Conservation (phyloP, 35 echinoderm and acorn worm genomes). For the Patiria miniata region DNA sequence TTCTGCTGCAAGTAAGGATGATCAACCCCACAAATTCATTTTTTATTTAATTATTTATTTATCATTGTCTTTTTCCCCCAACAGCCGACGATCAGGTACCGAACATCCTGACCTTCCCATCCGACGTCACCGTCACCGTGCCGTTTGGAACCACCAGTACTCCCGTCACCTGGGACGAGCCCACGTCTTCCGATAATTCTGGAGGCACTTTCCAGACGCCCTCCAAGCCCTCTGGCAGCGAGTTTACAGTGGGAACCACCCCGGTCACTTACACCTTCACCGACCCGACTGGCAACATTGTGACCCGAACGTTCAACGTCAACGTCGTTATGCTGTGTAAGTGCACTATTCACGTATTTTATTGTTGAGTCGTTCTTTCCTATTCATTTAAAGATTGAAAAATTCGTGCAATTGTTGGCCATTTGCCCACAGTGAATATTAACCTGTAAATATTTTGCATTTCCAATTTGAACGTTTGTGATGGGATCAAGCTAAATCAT, state of each 20-base stretch:
- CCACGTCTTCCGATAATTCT: constrained; percentile 67
- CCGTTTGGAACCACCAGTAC: constrained; percentile 30
- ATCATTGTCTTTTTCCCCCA: not conserved
- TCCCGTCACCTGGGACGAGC: constrained; percentile 51
- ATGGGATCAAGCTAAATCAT: too few species aligned
- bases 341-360: not conserved
- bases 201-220: constrained; percentile 6
- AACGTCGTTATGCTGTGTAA: constrained; percentile 17
- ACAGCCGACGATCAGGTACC: not conserved
- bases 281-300: constrained; percentile 40
- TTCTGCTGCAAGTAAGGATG: too few species aligned
- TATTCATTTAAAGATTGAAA: too few species aligned
- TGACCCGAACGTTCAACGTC: constrained; percentile 9
- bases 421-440: too few species aligned
- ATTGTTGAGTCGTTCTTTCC: too few species aligned
- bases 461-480: too few species aligned
- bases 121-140: not conserved
- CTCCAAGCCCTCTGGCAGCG: constrained; percentile 7
- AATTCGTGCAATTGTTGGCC: too few species aligned
- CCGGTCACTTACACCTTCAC: constrained; percentile 47
- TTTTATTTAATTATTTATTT: too few species aligned
- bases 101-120: not conserved
- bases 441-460: too few species aligned
- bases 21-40: too few species aligned
- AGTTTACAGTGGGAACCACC: constrained; percentile 40